These are phyloP conservation scores for Metopia argyrocephala DNA, from an alignment of 2,888 invertebrate genomes.

Conservation along the genomic window DNA sequence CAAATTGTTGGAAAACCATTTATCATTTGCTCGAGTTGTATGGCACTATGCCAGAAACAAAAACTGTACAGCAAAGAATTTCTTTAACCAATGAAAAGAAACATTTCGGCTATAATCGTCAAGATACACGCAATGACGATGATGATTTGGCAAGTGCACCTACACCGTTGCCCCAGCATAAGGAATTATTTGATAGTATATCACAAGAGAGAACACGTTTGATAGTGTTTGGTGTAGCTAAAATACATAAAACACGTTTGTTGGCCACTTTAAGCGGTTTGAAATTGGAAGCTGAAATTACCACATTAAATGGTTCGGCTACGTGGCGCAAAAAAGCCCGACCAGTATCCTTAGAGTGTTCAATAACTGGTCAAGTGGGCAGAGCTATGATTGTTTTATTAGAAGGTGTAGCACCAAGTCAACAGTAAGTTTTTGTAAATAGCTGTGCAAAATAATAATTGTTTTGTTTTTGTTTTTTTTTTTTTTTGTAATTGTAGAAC, in stretches of 20 bases:
- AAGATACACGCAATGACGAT: conserved; percentile 75
- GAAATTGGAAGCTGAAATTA: conserved; percentile 96
- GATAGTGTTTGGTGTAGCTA: conserved; percentile 91
- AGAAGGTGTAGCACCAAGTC: conserved; percentile 93
- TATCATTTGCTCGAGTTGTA: conserved; percentile 95
- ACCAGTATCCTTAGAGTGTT: conserved; percentile 85
- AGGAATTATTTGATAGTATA: conserved; percentile 73
- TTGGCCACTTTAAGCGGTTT: conserved; percentile 95
- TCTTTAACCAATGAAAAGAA: conserved; percentile 69
- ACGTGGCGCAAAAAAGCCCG: conserved; percentile 92
- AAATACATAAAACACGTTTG: conserved; percentile 91
- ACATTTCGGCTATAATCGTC: conserved; percentile 79
- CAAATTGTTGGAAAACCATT: conserved; percentile 96
- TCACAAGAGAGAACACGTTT: conserved; percentile 85
- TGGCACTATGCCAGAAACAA: conserved; percentile 96
- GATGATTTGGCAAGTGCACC: conserved; percentile 79
- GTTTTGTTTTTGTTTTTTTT: background rate
- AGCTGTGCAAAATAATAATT: background rate
- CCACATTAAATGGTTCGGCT: conserved; percentile 92
- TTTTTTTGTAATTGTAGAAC: conserved; percentile 81
- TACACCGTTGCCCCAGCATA: conserved; percentile 75
- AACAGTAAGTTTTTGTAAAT: conserved; percentile 83
- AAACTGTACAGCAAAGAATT: conserved; percentile 84
- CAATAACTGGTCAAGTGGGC: conserved; percentile 93
- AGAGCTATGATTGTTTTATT: conserved; percentile 94